Evolutionary conservation across 2,797 vertebrate species (phyloP), one percentile per base, ranked within the genome.

Genomic region (Euphonia xanthogaster): DNA sequence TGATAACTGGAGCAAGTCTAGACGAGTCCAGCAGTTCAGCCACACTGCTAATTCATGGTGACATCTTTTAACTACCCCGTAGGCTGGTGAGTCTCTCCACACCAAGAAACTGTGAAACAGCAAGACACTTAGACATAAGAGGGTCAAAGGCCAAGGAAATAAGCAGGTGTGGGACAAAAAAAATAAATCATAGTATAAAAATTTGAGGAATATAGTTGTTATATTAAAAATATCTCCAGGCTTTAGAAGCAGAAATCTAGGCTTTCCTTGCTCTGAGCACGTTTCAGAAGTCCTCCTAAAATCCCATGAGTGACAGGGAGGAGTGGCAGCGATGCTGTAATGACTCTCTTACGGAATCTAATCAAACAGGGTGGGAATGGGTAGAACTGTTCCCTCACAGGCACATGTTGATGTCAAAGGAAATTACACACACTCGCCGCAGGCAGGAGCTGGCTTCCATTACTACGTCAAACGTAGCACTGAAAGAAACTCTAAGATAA

Each of bases 341-440:
- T 53, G 51, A 90, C n/a, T 94, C 66, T 50, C 68, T 74, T 31
- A 86, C 44, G 51, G 63, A 53, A 84, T 79, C 86, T 77, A 70
- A 88, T 91, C 77, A 81, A 72, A 78, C 12, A 37, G 79, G 91
- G 87, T 88, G 90, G 91, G 93, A 91, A 94, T 71, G 88, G 55
- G 70, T 31, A 81, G 88, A 95, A 77, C 73, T 86, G 87, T 40
- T 85, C 80, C 84, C 94, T 88, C 76, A 63, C 70, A 91, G 84
- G 55, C 91, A 78, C 55, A 78, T 1, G 1, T 82, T 90, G 89
- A 94, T 95, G 94, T 90, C 87, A 90, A 96, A 93, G 93, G 94
- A 95, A 96, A 96, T 94, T 63, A 83, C 87, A 89, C 0, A 0
- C 5, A 4, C 72, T 89, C 1, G 4, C 79, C 1, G 1, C 88